Conservation (phyloP, 2,113 vertebrate species). For the Pygathrix nemaeus region DNA sequence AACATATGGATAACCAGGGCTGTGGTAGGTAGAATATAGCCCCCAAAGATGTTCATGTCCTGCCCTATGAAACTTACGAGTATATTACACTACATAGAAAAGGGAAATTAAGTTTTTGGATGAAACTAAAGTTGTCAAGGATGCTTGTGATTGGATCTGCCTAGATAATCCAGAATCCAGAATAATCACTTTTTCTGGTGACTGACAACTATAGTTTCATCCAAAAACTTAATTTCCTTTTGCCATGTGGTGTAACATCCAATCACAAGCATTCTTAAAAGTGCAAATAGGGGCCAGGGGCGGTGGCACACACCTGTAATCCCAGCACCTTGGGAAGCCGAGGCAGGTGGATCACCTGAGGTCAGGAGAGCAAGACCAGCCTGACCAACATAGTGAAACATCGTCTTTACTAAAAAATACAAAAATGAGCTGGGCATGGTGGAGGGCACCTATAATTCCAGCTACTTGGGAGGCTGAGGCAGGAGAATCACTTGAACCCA, state of each 20-base stretch:
- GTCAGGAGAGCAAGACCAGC: too few species aligned
- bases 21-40: neutral
- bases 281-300: too few species aligned
- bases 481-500: too few species aligned
- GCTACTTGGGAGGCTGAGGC: too few species aligned
- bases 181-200: neutral
- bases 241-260: neutral
- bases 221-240: neutral
- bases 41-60: neutral
- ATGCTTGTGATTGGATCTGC: accelerated
- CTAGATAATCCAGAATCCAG: neutral
- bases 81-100: neutral
- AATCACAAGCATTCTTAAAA: too few species aligned
- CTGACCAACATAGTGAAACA: too few species aligned
- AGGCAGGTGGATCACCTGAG: too few species aligned
- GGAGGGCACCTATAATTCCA: too few species aligned
- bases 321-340: too few species aligned
- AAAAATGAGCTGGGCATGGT: too few species aligned
- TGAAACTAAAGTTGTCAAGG: neutral
- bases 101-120: neutral
- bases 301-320: too few species aligned
- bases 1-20: neutral
- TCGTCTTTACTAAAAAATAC: too few species aligned
- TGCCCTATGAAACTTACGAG: neutral
- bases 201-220: neutral